Evolutionary conservation across 2,888 invertebrate genomes (phyloP), one percentile per base, ranked within the genome.

Genomic region (Meandrusa payeni): DNA sequence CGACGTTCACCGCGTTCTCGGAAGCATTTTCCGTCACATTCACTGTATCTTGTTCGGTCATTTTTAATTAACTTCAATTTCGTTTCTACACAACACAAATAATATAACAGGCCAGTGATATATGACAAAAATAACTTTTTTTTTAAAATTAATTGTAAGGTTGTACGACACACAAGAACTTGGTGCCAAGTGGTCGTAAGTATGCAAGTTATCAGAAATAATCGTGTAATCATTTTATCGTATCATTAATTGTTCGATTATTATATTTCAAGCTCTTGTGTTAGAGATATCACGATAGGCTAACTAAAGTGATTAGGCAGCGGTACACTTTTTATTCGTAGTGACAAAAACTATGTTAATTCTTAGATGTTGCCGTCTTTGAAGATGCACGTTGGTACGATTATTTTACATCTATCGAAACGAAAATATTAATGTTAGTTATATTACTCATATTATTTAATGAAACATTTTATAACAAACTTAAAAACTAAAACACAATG

Each of bases 241-340:
- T 71, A 73, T 76, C 68, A 57, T 73, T 80, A 78, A 80, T 77
- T 76, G 76, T 57, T 64, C 51, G 68, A 75, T 69, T 64, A 50
- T 54, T 57, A 48, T 68, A 65, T 52, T 55, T 59, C 50, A 47
- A 50, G 51, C 22, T 33, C 31, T 43, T 44, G 11, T 44, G 17
- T 34, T 22, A 15, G 10, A 3, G 24, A 39, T 39, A 38, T 38
- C 27, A 20, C n/a, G 19, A 27, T 33, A 23, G 38, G 22, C 17
- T 11, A 28, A 22, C 17, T 11, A 9, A 27, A n/a, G 9, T 23
- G 28, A 39, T 44, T 39, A 39, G 23, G 20, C 6, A 15, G 29
- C 37, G 43, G 28, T 32, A 38, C 5, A 37, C 43, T 27, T 43
- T 36, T 19, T 23, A 36, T 36, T 27, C n/a, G n/a, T n/a, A 6